Evolutionary conservation across 2,888 invertebrate species (phyloP).

Genomic region (Drosophila peninsularis): DNA sequence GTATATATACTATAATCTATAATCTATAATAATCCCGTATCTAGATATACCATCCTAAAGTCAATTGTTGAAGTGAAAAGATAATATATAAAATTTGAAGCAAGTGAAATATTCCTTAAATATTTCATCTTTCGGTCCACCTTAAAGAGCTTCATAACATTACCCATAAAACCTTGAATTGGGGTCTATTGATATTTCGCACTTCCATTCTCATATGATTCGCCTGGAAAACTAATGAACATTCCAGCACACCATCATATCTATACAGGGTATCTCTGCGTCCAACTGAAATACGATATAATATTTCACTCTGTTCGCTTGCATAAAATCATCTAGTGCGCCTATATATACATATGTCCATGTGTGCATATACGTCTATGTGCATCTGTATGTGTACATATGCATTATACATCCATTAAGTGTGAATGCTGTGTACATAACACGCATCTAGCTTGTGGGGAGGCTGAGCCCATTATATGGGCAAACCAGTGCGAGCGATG

Average conservation of each 20-base stretch:
- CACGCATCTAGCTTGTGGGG: slow-evolving; percentile 7
- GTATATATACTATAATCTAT: too few relatives aligned
- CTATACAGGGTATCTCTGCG: not conserved
- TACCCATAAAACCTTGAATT: too few relatives aligned
- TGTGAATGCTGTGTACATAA: not conserved
- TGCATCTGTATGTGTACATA: too few relatives aligned
- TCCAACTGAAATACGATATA: not conserved
- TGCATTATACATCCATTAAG: slow-evolving; percentile 1
- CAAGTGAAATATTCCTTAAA: too few relatives aligned
- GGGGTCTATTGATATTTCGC: too few relatives aligned
- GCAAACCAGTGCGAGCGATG: slow-evolving; percentile 14
- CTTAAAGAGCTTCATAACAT: too few relatives aligned
- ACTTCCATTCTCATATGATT: too few relatives aligned
- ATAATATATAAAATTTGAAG: too few relatives aligned
- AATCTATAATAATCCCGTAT: not conserved
- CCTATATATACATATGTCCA: too few relatives aligned
- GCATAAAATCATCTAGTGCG: not conserved
- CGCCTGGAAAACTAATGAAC: too few relatives aligned
- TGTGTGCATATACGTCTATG: not conserved
- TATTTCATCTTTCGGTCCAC: not conserved
- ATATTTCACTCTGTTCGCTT: not conserved
- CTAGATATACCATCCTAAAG: too few relatives aligned
- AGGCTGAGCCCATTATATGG: slow-evolving; percentile 6
- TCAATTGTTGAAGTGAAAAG: too few relatives aligned
- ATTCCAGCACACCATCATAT: not conserved